Base-by-base conservation (phyloP, 2,113 vertebrate genomes). In the Sialia sialis region DNA sequence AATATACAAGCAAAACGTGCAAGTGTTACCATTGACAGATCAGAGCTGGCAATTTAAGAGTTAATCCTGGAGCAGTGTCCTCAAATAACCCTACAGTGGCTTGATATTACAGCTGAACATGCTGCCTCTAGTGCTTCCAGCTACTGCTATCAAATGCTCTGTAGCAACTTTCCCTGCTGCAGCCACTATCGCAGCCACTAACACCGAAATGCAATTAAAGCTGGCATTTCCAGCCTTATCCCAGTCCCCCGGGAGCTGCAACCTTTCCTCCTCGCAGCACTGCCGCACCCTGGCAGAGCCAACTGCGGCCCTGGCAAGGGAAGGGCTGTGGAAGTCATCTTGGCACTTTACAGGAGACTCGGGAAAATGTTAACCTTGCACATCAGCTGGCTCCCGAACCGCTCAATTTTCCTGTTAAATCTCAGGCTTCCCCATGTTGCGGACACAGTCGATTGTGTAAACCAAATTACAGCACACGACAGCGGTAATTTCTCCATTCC, bases 51-150 rank as follows among this genome's bases (percentile, higher is more conserved):
- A 91, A 70, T 14, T 39, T 9, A 95, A 92, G 95, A 97, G 95
- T 97, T 96, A 93, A 97, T 62, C 74, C 56, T 73, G 78, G 29
- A 87, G 79, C 52, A 7, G 39, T 38, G 93, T 96, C 95, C 95
- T 97, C 91, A 96, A 90, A 94, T 73, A 88, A 89, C 76, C 95
- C 81, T 32, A 34, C 75, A 2, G 41, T 73, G 82, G 73, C 88
- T 93, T 86, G 96, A 74, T 91, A 91, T 76, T 95, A 93, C 84
- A 90, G 95, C 67, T 67, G 91, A 95, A 89, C 55, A 84, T 16
- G 73, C 96, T 92, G 93, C 91, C 94, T 89, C 96, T 89, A 86
- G 95, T 39, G 91, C 84, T 95, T 84, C 94, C 79, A 87, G 91
- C 66, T 86, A 86, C 90, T 81, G 94, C 80, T 87, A 95, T 85